These are phyloP conservation scores for Falcunculus frontatus DNA, from an alignment of 2,113 vertebrate species.

Conservation along the genomic window DNA sequence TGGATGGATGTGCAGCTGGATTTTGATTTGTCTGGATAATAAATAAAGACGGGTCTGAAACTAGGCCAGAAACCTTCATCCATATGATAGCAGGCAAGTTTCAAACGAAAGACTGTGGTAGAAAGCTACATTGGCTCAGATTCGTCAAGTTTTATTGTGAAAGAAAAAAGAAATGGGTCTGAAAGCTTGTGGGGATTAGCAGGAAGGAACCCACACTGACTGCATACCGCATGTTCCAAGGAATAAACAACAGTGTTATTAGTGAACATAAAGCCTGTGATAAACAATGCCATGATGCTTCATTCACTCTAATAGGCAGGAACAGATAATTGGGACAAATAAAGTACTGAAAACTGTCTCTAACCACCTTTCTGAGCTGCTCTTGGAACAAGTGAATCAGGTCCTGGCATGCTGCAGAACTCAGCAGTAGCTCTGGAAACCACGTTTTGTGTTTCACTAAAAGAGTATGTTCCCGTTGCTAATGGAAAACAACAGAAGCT, in stretches of 20 bases:
- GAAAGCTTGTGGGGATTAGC: conserved; percentile 37
- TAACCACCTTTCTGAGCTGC: conserved; percentile 55
- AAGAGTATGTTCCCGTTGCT: conserved; percentile 22
- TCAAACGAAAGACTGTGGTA: background rate
- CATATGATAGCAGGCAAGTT: background rate
- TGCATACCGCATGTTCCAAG: conserved; percentile 31
- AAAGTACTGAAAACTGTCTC: conserved; percentile 63
- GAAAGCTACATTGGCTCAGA: background rate
- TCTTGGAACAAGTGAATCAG: conserved; percentile 51
- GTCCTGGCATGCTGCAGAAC: background rate
- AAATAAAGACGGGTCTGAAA: background rate
- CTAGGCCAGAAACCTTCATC: background rate
- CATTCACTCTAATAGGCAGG: conserved; percentile 66
- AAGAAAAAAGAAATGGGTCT: background rate
- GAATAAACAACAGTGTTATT: conserved; percentile 71
- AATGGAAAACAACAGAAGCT: conserved; percentile 72
- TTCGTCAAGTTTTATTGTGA: background rate
- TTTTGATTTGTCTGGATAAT: background rate
- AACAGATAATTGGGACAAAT: conserved; percentile 71
- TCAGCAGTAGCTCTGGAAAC: conserved; percentile 58
- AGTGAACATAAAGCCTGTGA: conserved; percentile 58
- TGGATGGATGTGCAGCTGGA: background rate
- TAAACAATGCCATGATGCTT: conserved; percentile 66
- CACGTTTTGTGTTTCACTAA: conserved; percentile 59
- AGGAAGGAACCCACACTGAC: background rate